A percentile compares a stretch with the other conserved stretches of the same genome.
These are phyloP conservation scores for Patella ulyssiponensis DNA, from an alignment of 2,888 invertebrate species.

Conservation along the genomic window DNA sequence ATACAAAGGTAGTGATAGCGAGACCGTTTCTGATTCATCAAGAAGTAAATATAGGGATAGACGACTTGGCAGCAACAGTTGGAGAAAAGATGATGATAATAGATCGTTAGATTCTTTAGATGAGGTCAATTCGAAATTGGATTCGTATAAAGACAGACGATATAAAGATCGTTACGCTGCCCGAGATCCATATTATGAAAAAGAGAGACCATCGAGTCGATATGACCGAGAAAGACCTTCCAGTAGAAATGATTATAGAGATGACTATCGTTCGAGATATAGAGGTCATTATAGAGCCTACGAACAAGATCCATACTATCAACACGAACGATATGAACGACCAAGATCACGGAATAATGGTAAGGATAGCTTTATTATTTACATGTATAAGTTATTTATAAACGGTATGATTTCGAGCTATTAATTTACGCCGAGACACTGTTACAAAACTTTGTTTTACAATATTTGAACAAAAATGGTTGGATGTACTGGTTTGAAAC, in stretches of 20 bases:
- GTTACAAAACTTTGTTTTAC: too few relatives aligned
- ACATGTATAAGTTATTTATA: neutral
- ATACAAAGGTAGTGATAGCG: neutral
- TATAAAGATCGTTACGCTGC: constrained; percentile 13
- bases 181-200: constrained; percentile 23
- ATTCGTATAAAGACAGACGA: constrained; percentile 16
- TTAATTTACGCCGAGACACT: too few relatives aligned
- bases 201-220: constrained; percentile 38
- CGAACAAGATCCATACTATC: constrained; percentile 40
- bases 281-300: constrained; percentile 22
- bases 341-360: constrained; percentile 55
- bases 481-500: too few relatives aligned
- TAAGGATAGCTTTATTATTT: neutral
- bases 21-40: neutral
- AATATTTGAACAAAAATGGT: too few relatives aligned
- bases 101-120: constrained; percentile 40
- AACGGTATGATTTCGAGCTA: neutral
- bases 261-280: constrained; percentile 32
- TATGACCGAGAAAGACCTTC: constrained; percentile 38
- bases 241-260: constrained; percentile 38
- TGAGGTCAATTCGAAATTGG: constrained; percentile 36
- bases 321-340: constrained; percentile 55
- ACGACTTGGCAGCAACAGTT: neutral
- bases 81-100: constrained; percentile 34
- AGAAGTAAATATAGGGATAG: neutral